These are phyloP conservation scores for Trachurus trachurus DNA, from an alignment of 2,797 vertebrate genomes.

Conservation along the genomic window DNA sequence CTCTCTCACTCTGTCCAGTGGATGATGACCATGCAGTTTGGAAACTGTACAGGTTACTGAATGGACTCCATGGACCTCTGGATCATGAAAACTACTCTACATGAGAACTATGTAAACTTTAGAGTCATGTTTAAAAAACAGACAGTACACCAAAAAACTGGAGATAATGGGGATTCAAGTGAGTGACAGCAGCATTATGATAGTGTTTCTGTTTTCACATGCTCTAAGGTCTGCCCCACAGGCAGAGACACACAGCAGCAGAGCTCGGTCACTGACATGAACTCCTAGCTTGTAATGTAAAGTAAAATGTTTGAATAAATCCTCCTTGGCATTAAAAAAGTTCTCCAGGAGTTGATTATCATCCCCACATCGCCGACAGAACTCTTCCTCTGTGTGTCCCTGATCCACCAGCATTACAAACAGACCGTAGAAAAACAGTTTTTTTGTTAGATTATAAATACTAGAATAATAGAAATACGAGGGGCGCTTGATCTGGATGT, in stretches of 20 bases:
- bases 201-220: conserved; percentile 77
- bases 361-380: conserved; percentile 5
- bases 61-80: conserved; percentile 37
- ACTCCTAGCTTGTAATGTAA: conserved; percentile 7
- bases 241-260: conserved; percentile 41
- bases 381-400: conserved; percentile 52
- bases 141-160: conserved; percentile 40
- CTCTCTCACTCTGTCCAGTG: conserved; percentile 37
- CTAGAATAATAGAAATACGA: conserved; percentile 66
- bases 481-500: conserved; percentile 46
- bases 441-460: conserved; percentile 70
- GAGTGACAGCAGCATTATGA: conserved; percentile 79
- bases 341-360: not conserved
- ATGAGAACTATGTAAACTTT: conserved; percentile 62
- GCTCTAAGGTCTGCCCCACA: conserved; percentile 70
- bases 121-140: conserved; percentile 39
- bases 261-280: conserved; percentile 9
- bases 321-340: conserved; percentile 61
- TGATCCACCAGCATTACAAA: conserved; percentile 45
- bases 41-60: conserved; percentile 69
- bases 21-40: conserved; percentile 67
- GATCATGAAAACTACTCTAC: conserved; percentile 31
- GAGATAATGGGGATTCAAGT: conserved; percentile 56
- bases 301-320: conserved; percentile 23
- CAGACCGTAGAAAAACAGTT: conserved; percentile 78